Conservation (phyloP, 2,888 invertebrate species). For the Branchellion lobata region DNA sequence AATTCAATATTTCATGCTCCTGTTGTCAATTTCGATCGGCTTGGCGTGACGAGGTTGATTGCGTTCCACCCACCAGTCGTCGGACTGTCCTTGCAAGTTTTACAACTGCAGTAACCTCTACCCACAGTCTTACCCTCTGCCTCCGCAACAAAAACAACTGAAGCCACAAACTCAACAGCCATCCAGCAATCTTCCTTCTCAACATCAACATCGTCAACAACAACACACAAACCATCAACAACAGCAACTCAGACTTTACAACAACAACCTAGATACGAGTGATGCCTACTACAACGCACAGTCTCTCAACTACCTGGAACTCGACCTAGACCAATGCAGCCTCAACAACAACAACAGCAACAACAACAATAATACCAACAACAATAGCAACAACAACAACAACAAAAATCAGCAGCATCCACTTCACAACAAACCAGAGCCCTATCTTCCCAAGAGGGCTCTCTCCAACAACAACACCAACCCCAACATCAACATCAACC, state of each 20-base stretch:
- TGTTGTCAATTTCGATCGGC: too few species aligned
- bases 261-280: neutral
- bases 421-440: too few species aligned
- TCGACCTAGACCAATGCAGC: neutral
- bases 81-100: neutral
- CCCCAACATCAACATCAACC: too few species aligned
- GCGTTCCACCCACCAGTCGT: neutral
- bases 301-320: neutral
- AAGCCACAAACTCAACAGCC: neutral
- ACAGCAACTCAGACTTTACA: neutral
- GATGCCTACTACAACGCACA: neutral
- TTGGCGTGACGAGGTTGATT: too few species aligned
- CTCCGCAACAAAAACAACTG: slow-evolving; percentile 7
- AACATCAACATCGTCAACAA: neutral
- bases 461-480: too few species aligned
- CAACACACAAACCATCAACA: neutral
- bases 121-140: neutral
- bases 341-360: neutral
- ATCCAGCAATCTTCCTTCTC: neutral
- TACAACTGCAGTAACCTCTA: slow-evolving; percentile 3
- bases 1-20: neutral
- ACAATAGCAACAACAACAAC: too few species aligned
- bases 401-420: too few species aligned
- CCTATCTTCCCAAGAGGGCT: neutral
- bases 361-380: neutral